phyloP scores from a whole-genome alignment of 2,113 vertebrate genomes.

The Mixornis gularis region DNA sequence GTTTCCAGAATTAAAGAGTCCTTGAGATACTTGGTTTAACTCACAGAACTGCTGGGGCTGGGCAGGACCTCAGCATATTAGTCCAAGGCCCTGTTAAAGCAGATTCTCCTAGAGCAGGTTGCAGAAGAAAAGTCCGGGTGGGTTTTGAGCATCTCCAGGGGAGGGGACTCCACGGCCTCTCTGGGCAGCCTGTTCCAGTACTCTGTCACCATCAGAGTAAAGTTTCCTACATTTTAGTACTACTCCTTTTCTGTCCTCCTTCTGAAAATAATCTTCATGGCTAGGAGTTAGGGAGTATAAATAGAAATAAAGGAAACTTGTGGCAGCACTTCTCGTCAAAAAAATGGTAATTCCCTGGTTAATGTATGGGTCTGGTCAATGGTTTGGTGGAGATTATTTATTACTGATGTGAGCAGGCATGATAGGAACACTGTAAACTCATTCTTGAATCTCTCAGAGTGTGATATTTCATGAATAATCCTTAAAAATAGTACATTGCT shows the following conservation, averaged over 20 bases:
- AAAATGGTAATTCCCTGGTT: neutral
- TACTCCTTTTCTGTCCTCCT: neutral
- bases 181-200: neutral
- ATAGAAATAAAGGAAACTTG: neutral
- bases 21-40: neutral
- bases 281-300: neutral
- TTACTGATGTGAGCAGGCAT: neutral
- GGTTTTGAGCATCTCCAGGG: neutral
- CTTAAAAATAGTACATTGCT: neutral
- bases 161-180: neutral
- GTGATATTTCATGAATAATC: neutral
- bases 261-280: neutral
- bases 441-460: neutral
- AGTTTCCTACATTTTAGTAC: neutral
- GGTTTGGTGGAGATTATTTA: neutral
- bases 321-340: neutral
- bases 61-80: neutral
- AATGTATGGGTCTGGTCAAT: neutral
- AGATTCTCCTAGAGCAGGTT: neutral
- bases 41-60: neutral
- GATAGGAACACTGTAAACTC: neutral
- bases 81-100: neutral
- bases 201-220: neutral
- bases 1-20: neutral
- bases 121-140: rapidly evolving